phyloP scores from a whole-genome alignment of 2,797 vertebrate species.

The Acrocephalus scirpaceus region DNA sequence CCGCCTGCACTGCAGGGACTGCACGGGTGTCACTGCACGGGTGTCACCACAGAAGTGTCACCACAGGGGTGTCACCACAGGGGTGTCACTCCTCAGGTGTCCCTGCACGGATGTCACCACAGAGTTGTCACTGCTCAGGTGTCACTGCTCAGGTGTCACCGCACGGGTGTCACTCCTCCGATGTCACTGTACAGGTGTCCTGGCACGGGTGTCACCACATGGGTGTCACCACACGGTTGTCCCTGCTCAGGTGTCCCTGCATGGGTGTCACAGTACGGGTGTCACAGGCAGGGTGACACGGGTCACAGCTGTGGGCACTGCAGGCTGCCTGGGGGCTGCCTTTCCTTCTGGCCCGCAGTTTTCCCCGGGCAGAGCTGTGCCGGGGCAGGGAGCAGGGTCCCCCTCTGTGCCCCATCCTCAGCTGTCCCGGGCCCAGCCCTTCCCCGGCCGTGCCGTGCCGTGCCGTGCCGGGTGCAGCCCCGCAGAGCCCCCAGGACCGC shows the following conservation, averaged over 20 bases:
- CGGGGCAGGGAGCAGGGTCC: not conserved
- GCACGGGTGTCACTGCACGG: accelerated
- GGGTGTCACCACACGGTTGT: too few species aligned
- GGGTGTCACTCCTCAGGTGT: too few species aligned
- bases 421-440: not conserved
- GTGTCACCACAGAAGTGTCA: not conserved
- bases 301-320: not conserved
- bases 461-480: not conserved
- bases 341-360: not conserved
- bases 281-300: not conserved
- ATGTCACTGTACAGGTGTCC: too few species aligned
- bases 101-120: too few species aligned
- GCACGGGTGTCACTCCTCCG: too few species aligned
- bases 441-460: too few species aligned
- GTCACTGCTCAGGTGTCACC: too few species aligned
- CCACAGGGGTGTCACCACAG: too few species aligned
- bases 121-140: not conserved
- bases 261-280: too few species aligned
- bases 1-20: too few species aligned
- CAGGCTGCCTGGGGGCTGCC: accelerated
- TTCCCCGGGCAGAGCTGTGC: not conserved
- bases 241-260: too few species aligned
- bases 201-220: too few species aligned
- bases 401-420: not conserved
- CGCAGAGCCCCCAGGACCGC: not conserved